These are phyloP conservation scores for Myocastor coypus DNA, from an alignment of 2,113 vertebrate species.

Conservation along the genomic window DNA sequence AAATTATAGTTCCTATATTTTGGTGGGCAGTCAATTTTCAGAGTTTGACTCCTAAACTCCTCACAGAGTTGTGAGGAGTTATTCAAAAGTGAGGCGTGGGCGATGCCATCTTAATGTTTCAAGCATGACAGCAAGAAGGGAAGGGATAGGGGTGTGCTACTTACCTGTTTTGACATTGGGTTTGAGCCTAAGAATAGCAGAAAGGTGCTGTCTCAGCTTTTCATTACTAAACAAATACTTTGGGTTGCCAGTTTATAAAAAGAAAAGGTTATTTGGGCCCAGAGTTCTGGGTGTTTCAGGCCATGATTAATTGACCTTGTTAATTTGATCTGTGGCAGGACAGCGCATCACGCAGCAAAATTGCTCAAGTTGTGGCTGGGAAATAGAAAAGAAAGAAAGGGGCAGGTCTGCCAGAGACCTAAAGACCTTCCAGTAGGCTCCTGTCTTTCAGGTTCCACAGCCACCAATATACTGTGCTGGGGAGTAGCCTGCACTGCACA, in stretches of 20 bases:
- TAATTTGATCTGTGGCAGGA: not conserved
- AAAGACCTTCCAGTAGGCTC: not conserved
- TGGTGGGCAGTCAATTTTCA: not conserved
- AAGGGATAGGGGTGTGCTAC: not conserved
- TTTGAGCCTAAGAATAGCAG: not conserved
- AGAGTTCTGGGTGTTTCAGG: not conserved
- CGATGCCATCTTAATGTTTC: not conserved
- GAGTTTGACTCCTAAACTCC: not conserved
- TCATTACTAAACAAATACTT: not conserved
- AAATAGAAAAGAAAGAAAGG: not conserved
- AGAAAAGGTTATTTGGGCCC: not conserved
- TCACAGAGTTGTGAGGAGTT: not conserved
- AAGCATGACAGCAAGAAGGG: not conserved
- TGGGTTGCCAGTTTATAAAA: not conserved
- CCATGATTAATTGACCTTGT: not conserved
- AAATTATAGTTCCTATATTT: not conserved
- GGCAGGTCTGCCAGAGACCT: not conserved
- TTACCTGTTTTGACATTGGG: not conserved
- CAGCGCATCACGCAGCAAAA: not conserved
- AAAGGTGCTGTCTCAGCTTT: not conserved
- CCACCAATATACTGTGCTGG: not conserved
- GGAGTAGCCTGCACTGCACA: not conserved
- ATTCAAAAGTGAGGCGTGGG: not conserved
- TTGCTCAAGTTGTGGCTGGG: not conserved
- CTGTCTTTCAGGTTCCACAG: not conserved